Percentiles rank a stretch among this genome's conserved stretches.
Conservation (phyloP, 2,113 vertebrate species). For the Sapayoa aenigma region DNA sequence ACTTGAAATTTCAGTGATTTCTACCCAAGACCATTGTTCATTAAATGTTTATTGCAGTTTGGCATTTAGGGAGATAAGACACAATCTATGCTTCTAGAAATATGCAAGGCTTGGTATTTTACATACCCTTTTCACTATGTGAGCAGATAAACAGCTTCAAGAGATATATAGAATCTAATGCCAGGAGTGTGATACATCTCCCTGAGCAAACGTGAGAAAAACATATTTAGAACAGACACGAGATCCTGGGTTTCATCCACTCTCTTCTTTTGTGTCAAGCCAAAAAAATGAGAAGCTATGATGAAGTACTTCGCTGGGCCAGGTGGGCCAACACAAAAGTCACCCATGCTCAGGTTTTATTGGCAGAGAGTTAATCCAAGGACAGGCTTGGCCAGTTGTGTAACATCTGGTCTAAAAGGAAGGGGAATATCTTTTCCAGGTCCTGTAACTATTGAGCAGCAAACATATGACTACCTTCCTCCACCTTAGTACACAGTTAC, state of each 20-base stretch:
- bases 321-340: neutral
- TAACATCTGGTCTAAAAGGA: neutral
- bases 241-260: neutral
- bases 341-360: neutral
- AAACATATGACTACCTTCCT: neutral
- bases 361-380: neutral
- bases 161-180: neutral
- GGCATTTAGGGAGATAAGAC: neutral
- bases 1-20: neutral
- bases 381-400: neutral
- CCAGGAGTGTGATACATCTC: rapidly evolving
- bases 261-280: neutral
- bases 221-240: neutral
- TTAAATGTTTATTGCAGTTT: neutral
- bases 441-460: neutral
- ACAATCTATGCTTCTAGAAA: neutral
- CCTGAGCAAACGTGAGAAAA: neutral
- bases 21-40: neutral
- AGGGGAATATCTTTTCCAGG: neutral
- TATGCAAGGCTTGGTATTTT: neutral
- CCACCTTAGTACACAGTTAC: neutral
- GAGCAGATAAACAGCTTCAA: neutral
- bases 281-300: neutral
- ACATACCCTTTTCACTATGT: neutral
- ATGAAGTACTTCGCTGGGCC: neutral